These are phyloP conservation scores for Megamerina dolium DNA, from an alignment of 2,888 invertebrate species.

Conservation along the genomic window DNA sequence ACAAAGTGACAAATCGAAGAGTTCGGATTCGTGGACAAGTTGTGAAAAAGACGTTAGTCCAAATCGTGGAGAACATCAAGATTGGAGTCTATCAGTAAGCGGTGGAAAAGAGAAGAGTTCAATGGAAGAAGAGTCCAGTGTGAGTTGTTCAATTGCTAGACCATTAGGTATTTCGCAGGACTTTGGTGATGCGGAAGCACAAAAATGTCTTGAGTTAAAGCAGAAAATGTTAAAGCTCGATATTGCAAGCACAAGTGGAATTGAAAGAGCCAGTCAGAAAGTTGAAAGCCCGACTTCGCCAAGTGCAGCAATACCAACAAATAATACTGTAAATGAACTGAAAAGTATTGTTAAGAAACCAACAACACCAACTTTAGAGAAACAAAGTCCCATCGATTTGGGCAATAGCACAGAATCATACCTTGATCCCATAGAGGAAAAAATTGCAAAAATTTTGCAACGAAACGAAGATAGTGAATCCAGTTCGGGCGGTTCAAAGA, in stretches of 20 bases:
- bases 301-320: constrained; percentile 41
- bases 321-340: constrained; percentile 25
- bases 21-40: constrained; percentile 78
- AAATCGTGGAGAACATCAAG: constrained; percentile 48
- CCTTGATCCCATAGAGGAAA: constrained; percentile 49
- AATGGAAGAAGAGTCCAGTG: constrained; percentile 66
- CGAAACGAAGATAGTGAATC: constrained; percentile 59
- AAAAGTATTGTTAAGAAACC: constrained; percentile 36
- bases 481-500: constrained; percentile 55
- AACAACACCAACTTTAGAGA: constrained; percentile 58
- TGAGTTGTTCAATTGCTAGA: constrained; percentile 72
- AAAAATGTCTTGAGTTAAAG: constrained; percentile 53
- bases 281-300: constrained; percentile 51
- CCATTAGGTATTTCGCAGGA: constrained; percentile 74
- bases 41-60: constrained; percentile 68
- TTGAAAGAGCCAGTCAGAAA: constrained; percentile 41
- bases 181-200: constrained; percentile 58
- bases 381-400: constrained; percentile 59
- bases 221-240: constrained; percentile 59
- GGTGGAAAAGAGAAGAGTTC: constrained; percentile 59
- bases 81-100: constrained; percentile 50
- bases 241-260: constrained; percentile 47
- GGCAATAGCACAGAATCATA: constrained; percentile 54
- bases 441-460: constrained; percentile 45
- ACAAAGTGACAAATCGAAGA: constrained; percentile 58